Evolutionary conservation across 2,888 invertebrate genomes (phyloP).

Genomic region (Timandra comae): DNA sequence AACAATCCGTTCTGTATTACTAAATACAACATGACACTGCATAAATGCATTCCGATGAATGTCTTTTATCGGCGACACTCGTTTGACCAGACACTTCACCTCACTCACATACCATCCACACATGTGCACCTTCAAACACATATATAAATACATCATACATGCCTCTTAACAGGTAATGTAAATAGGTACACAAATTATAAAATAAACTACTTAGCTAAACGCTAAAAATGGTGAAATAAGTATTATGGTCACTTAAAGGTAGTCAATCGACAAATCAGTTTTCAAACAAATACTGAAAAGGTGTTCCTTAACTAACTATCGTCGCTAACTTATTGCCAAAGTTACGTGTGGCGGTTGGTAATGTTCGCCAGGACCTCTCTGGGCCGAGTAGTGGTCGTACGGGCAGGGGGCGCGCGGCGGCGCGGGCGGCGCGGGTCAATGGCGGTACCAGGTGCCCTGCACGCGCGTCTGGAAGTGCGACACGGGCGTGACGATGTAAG

Average conservation of each 20-base stretch:
- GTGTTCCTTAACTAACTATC: conserved; percentile 51
- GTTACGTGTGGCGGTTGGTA: conserved; percentile 46
- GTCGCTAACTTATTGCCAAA: conserved; percentile 65
- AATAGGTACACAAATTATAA: conserved; percentile 29
- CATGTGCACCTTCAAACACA: conserved; percentile 20
- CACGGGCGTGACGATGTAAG: conserved; percentile 80
- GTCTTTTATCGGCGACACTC: conserved; percentile 9
- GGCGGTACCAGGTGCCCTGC: conserved; percentile 76
- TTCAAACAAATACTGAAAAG: conserved; percentile 69
- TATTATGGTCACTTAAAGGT: conserved; percentile 58
- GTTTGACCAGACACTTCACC: conserved; percentile 3
- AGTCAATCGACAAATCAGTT: conserved; percentile 54
- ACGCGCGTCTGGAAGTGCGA: conserved; percentile 80
- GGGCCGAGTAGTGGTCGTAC: conserved; percentile 40
- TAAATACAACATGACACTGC: conserved; percentile 8
- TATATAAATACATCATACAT: conserved; percentile 13
- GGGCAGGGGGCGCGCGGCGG: conserved; percentile 21
- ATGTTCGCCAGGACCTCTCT: conserved; percentile 22
- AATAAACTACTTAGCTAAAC: conserved; percentile 62
- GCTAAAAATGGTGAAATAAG: conserved; percentile 56
- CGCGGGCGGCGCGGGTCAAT: conserved; percentile 48
- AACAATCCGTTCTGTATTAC: conserved; percentile 1
- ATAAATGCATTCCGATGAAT: conserved; percentile 13
- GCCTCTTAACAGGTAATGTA: conserved; percentile 15
- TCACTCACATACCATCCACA: conserved; percentile 8